phyloP scores from a whole-genome alignment of 2,888 invertebrate species.

The Caenorhabditis plicata region DNA sequence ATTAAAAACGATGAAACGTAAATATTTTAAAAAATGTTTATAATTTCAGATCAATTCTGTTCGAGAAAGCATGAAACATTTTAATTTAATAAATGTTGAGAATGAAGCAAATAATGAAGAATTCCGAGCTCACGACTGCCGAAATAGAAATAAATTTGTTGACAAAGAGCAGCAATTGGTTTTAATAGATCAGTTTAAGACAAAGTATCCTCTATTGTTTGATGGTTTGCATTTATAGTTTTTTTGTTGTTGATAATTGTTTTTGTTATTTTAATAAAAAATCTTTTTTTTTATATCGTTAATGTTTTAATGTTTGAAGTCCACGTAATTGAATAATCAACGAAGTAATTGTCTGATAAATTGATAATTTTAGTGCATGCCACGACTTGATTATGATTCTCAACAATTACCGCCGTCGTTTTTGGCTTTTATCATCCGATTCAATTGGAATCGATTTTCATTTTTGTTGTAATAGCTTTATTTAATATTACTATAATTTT shows the following conservation, averaged over 20 bases:
- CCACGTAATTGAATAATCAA: slow-evolving; percentile 4
- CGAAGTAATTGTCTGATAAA: slow-evolving; percentile 6
- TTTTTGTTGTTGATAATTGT: slow-evolving; percentile 4
- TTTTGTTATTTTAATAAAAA: not conserved
- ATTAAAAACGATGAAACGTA: too few species aligned
- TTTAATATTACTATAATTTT: not conserved
- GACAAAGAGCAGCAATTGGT: slow-evolving; percentile 2
- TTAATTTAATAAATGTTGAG: too few species aligned
- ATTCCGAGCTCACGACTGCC: slow-evolving; percentile 29
- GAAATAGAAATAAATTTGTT: slow-evolving; percentile 21
- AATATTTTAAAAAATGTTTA: not conserved
- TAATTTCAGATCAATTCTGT: not conserved
- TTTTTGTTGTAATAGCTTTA: not conserved
- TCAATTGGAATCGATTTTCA: not conserved
- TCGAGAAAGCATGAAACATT: too few species aligned
- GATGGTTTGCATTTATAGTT: not conserved
- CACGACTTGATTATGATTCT: too few species aligned
- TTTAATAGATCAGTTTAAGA: slow-evolving; percentile 8
- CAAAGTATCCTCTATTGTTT: slow-evolving; percentile 12
- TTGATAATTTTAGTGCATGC: too few species aligned
- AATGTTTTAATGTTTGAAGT: slow-evolving; percentile 15
- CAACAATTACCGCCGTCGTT: slow-evolving; percentile 4
- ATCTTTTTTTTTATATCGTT: not conserved
- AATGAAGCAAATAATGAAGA: too few species aligned
- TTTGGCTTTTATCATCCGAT: too few species aligned